A percentile compares a stretch with the other conserved stretches of the same genome.
Evolutionary conservation across 2,888 invertebrate genomes (phyloP).

Genomic region (Campoplex nolae): DNA sequence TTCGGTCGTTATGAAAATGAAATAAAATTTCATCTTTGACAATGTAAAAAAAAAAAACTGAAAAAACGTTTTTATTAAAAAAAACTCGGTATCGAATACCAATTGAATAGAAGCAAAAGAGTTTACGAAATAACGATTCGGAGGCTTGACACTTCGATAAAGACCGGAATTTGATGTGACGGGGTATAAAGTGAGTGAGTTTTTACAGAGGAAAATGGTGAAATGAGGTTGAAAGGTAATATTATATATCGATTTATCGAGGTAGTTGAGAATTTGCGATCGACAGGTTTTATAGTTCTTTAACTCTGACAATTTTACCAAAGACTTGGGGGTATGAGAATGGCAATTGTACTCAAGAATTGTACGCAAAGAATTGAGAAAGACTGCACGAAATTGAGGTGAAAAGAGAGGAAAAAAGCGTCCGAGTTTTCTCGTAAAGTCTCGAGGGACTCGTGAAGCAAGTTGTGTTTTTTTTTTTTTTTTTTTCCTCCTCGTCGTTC

Average conservation of each 20-base stretch:
- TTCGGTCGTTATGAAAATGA: background rate
- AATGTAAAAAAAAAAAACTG: background rate
- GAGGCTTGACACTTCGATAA: slow-evolving; percentile 14
- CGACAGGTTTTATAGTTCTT: slow-evolving; percentile 53
- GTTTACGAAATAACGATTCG: background rate
- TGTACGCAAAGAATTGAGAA: background rate
- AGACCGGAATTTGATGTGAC: slow-evolving; percentile 1
- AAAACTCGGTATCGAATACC: background rate
- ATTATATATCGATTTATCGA: slow-evolving; percentile 27
- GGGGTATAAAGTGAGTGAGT: slow-evolving; percentile 7
- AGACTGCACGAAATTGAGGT: slow-evolving; percentile 31
- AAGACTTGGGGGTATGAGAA: background rate
- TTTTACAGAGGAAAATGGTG: background rate
- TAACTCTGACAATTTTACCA: slow-evolving; percentile 27
- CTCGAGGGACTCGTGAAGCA: slow-evolving; percentile 32
- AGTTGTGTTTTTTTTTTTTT: slow-evolving; percentile 33
- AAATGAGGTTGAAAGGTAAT: slow-evolving; percentile 26
- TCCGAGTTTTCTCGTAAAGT: slow-evolving; percentile 42
- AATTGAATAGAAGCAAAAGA: background rate
- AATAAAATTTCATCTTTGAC: background rate
- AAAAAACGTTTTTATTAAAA: background rate
- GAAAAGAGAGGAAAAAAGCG: slow-evolving; percentile 9
- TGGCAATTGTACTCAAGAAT: slow-evolving; percentile 45
- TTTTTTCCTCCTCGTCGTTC: background rate
- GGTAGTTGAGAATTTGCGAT: slow-evolving; percentile 48